Conservation (phyloP, 2,888 invertebrate genomes). For the Rhaphigaster nebulosa region DNA sequence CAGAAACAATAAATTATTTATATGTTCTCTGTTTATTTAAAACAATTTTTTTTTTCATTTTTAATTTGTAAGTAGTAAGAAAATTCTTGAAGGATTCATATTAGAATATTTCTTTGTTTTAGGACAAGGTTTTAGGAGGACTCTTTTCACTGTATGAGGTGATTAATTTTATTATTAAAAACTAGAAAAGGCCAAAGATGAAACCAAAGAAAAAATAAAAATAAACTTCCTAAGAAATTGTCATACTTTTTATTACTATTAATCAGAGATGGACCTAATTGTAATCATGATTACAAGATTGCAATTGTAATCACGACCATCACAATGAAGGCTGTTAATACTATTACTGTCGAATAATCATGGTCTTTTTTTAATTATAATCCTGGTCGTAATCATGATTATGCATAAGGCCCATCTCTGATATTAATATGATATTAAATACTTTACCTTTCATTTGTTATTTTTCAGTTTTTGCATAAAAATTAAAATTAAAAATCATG, state of each 20-base stretch:
- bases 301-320: too few relatives aligned
- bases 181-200: not conserved
- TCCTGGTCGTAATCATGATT: too few relatives aligned
- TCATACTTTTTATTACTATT: not conserved
- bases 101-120: constrained; percentile 63
- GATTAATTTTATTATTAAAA: not conserved
- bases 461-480: not conserved
- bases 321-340: too few relatives aligned
- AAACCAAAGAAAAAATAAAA: constrained; percentile 29
- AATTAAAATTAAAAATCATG: not conserved
- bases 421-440: not conserved
- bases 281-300: too few relatives aligned
- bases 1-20: not conserved
- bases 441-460: not conserved
- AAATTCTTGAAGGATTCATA: not conserved
- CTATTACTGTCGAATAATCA: too few relatives aligned
- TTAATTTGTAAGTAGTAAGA: not conserved
- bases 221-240: not conserved
- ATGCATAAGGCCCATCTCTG: too few relatives aligned
- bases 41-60: not conserved
- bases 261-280: too few relatives aligned
- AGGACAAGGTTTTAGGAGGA: constrained; percentile 73
- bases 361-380: too few relatives aligned
- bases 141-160: constrained; percentile 71
- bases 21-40: not conserved